These are phyloP conservation scores for Papilio polytes DNA, from an alignment of 1,140 invertebrate species.

Conservation along the genomic window DNA sequence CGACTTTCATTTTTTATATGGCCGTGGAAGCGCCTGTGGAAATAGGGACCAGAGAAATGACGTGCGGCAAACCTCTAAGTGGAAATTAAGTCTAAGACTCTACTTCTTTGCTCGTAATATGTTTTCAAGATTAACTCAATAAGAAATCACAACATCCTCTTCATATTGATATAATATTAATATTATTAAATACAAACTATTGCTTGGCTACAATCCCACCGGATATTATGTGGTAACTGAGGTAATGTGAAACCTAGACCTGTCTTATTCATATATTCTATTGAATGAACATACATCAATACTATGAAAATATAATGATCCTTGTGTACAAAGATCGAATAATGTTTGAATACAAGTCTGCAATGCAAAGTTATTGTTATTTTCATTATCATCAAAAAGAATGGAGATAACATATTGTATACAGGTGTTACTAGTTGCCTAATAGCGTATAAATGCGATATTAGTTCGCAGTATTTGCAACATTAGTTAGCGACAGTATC, in stretches of 20 bases:
- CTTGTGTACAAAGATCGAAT: not conserved
- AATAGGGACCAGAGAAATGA: too few relatives aligned
- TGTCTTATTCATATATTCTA: constrained; percentile 11
- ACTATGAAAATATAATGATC: not conserved
- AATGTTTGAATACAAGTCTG: not conserved
- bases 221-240: constrained; percentile 24
- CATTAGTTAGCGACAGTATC: not conserved
- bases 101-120: not conserved
- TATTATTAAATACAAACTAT: constrained; percentile 12
- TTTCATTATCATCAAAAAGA: not conserved
- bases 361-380: not conserved
- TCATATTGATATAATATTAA: constrained; percentile 17
- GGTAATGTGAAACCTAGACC: not conserved
- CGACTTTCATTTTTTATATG: too few relatives aligned
- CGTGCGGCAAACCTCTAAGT: too few relatives aligned
- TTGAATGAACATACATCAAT: not conserved
- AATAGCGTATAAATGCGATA: not conserved
- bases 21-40: too few relatives aligned
- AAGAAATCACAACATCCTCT: constrained; percentile 27
- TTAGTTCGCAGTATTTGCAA: not conserved
- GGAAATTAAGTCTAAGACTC: not conserved
- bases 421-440: not conserved
- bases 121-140: constrained; percentile 24
- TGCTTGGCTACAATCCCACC: constrained; percentile 6
- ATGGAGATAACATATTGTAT: too few relatives aligned